These are phyloP conservation scores for Microctenopoma steveboyesi DNA, from an alignment of 2,797 vertebrate species.

Conservation along the genomic window DNA sequence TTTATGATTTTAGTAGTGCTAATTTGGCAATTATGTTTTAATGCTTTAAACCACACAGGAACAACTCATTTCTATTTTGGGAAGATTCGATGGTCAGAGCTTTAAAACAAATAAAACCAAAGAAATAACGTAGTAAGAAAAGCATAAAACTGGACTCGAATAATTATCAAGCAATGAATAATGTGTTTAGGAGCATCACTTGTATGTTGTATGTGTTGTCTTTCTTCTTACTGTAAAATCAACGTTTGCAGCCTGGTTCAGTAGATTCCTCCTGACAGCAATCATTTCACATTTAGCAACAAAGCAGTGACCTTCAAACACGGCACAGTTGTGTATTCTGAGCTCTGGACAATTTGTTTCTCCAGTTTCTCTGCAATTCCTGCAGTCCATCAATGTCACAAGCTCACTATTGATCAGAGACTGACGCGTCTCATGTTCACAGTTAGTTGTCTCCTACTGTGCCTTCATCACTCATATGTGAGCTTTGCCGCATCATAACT, in stretches of 20 bases:
- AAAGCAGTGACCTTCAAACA: conserved; percentile 75
- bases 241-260: neutral
- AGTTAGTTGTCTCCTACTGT: conserved; percentile 58
- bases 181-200: neutral
- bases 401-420: conserved; percentile 83
- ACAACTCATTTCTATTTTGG: neutral
- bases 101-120: neutral
- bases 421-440: conserved; percentile 80
- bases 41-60: neutral
- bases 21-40: conserved; percentile 10
- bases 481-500: conserved; percentile 45
- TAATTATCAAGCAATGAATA: neutral
- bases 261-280: conserved; percentile 18
- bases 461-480: conserved; percentile 61
- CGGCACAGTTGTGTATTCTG: conserved; percentile 60
- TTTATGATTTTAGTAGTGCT: neutral
- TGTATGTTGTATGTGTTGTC: neutral
- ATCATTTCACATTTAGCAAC: conserved; percentile 47
- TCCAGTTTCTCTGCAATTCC: conserved; percentile 80
- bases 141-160: neutral
- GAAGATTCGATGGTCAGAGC: neutral
- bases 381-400: conserved; percentile 84
- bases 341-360: conserved; percentile 75
- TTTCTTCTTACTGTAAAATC: neutral
- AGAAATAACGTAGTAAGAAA: neutral